These are phyloP conservation scores for Anolis sagrei DNA, from an alignment of 2,113 vertebrate species.

Conservation along the genomic window DNA sequence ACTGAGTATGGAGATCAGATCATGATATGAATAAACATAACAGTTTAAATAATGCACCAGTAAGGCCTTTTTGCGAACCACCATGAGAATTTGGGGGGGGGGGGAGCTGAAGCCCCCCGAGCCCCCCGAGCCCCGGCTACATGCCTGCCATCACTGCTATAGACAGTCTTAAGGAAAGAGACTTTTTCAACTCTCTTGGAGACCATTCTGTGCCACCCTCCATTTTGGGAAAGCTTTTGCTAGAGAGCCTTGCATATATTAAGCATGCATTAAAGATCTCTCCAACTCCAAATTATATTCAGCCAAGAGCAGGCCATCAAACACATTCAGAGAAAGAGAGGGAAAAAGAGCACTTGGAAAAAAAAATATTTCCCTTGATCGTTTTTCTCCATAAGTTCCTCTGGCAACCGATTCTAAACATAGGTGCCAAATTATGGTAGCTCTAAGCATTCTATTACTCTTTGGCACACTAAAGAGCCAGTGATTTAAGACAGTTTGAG, in stretches of 20 bases:
- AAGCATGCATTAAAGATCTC: neutral
- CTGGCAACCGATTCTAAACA: conserved; percentile 61
- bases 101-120: no score
- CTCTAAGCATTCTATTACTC: conserved; percentile 67
- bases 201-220: neutral
- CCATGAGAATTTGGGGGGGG: no score
- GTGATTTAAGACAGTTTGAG: conserved; percentile 74
- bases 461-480: conserved; percentile 63
- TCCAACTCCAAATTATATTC: neutral
- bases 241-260: conserved; percentile 19
- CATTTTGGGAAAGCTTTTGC: neutral
- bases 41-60: no score
- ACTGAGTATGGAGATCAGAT: no score
- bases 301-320: conserved; percentile 32
- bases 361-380: conserved; percentile 67
- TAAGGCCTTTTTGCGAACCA: no score
- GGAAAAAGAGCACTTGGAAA: conserved; percentile 51
- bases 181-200: conserved; percentile 22
- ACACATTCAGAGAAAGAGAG: conserved; percentile 38
- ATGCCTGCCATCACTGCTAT: no score
- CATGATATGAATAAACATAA: no score
- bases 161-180: neutral
- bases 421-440: conserved; percentile 71
- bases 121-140: no score
- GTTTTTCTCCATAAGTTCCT: conserved; percentile 42